Conservation (phyloP, 2,888 invertebrate species). For the Coelinius sp. region DNA sequence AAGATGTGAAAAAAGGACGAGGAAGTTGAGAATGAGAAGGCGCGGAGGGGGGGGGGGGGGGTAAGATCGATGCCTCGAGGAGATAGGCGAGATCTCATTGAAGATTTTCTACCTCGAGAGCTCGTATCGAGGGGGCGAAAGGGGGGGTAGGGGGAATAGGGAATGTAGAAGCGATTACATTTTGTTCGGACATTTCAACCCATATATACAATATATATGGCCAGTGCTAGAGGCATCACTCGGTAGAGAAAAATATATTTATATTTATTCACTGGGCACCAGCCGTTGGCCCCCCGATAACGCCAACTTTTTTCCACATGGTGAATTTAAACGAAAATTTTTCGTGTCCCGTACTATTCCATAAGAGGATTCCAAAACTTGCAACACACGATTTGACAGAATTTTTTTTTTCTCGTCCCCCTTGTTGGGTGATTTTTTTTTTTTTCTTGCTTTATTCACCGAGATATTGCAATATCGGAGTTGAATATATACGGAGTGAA, state of each 20-base stretch:
- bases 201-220: constrained; percentile 9
- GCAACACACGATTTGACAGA: constrained; percentile 10
- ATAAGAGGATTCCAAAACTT: constrained; percentile 15
- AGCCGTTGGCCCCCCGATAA: constrained; percentile 21
- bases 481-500: background rate
- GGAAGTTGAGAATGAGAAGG: background rate
- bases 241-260: constrained; percentile 13
- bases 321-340: constrained; percentile 25
- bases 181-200: constrained; percentile 24
- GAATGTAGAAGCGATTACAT: constrained; percentile 1
- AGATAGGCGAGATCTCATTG: constrained; percentile 22
- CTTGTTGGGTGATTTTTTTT: background rate
- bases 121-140: background rate
- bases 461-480: background rate
- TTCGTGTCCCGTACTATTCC: background rate
- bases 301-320: constrained; percentile 14
- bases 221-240: constrained; percentile 13
- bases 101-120: constrained; percentile 45
- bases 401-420: background rate
- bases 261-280: constrained; percentile 28
- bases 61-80: constrained; percentile 35
- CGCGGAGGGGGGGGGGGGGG: constrained; percentile 6
- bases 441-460: background rate
- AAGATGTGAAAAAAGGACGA: background rate
- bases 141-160: background rate